These are phyloP conservation scores for Venustaconcha ellipsiformis DNA, from an alignment of 1,140 invertebrate species.

Conservation along the genomic window DNA sequence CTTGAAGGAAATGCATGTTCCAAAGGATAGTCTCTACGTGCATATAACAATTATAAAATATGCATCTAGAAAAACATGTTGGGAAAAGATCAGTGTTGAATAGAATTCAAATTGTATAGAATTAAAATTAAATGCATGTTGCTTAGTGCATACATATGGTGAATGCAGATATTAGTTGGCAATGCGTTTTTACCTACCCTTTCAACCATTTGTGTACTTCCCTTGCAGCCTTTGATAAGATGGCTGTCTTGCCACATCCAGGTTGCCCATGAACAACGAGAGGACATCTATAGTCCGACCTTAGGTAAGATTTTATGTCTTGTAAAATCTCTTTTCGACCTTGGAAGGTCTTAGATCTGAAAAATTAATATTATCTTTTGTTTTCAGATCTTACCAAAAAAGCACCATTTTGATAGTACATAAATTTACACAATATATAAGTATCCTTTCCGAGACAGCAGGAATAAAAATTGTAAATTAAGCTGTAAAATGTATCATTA, in stretches of 20 bases:
- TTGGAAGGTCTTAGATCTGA: constrained; percentile 60
- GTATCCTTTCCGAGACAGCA: no score
- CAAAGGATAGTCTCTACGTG: no score
- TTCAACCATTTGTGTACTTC: constrained; percentile 76
- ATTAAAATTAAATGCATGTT: background rate
- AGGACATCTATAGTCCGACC: constrained; percentile 73
- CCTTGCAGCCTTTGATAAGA: constrained; percentile 79
- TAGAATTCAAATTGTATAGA: background rate
- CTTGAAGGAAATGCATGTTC: no score
- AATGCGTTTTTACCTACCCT: constrained; percentile 42
- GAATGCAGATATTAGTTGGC: background rate
- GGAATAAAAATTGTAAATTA: no score
- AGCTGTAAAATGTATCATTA: no score
- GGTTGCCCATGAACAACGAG: constrained; percentile 81
- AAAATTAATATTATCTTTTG: background rate
- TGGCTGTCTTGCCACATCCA: constrained; percentile 85
- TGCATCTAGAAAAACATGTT: background rate
- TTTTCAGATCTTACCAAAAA: no score
- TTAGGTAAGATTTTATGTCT: constrained; percentile 74
- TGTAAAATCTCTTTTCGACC: constrained; percentile 62
- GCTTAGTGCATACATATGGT: background rate
- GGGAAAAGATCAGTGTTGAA: background rate
- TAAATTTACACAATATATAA: no score
- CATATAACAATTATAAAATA: background rate
- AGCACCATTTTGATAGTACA: no score